A percentile compares a stretch with the other conserved stretches of the same genome.
phyloP scores from a whole-genome alignment of 2,888 invertebrate genomes.

The Subacronicta megacephala region DNA sequence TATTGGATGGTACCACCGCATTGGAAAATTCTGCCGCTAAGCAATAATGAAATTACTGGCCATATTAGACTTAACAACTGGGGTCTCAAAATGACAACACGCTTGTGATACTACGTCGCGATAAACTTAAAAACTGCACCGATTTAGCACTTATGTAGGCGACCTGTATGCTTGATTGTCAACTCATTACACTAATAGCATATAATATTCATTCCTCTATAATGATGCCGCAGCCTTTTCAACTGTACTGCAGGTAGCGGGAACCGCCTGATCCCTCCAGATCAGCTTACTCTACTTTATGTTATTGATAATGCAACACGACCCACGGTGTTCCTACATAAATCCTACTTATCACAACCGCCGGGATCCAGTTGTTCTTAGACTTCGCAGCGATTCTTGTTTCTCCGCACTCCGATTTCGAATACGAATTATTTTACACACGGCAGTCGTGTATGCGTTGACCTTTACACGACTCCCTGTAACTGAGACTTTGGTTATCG shows the following conservation, averaged over 20 bases:
- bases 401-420: slow-evolving; percentile 55
- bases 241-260: slow-evolving; percentile 11
- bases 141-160: no score
- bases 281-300: slow-evolving; percentile 65
- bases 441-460: slow-evolving; percentile 71
- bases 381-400: slow-evolving; percentile 46
- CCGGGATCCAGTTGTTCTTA: slow-evolving; percentile 63
- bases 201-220: no score
- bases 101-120: no score
- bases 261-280: slow-evolving; percentile 24
- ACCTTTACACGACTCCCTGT: slow-evolving; percentile 74
- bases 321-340: slow-evolving; percentile 61
- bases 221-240: neutral
- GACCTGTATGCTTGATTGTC: no score
- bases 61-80: no score
- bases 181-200: no score
- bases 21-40: no score
- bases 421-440: slow-evolving; percentile 75
- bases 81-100: no score
- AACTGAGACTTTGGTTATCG: slow-evolving; percentile 63
- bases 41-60: no score
- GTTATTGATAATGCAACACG: slow-evolving; percentile 70
- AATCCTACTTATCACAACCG: slow-evolving; percentile 65
- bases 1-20: no score
- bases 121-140: no score